phyloP scores from a whole-genome alignment of 2,888 invertebrate genomes.

The Drosophila quasianomalipes region DNA sequence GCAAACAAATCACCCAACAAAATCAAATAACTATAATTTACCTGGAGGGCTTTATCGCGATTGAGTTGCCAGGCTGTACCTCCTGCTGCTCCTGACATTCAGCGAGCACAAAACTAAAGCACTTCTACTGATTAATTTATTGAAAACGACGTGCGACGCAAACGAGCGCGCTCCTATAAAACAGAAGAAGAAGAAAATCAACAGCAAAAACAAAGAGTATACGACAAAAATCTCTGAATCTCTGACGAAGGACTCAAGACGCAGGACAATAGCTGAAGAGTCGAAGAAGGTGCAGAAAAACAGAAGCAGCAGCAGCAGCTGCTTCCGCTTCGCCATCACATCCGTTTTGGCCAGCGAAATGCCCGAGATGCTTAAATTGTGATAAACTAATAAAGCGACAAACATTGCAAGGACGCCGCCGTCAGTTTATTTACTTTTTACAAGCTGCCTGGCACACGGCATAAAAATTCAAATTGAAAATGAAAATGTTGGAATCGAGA shows the following conservation, averaged over 20 bases:
- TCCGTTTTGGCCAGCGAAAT: slow-evolving; percentile 39
- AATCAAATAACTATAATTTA: slow-evolving; percentile 81
- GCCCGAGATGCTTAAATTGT: slow-evolving; percentile 70
- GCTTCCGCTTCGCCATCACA: slow-evolving; percentile 55
- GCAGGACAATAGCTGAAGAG: slow-evolving; percentile 38
- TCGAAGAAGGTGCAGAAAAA: slow-evolving; percentile 24
- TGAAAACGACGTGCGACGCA: slow-evolving; percentile 69
- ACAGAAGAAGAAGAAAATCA: slow-evolving; percentile 36
- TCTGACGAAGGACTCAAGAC: slow-evolving; percentile 48
- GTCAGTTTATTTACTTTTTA: slow-evolving; percentile 79
- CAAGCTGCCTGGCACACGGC: slow-evolving; percentile 59
- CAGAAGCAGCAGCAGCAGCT: slow-evolving; percentile 25
- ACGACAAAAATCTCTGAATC: slow-evolving; percentile 59
- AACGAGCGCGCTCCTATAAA: slow-evolving; percentile 23
- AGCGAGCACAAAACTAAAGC: slow-evolving; percentile 56
- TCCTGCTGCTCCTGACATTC: slow-evolving; percentile 27
- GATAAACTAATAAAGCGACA: slow-evolving; percentile 81
- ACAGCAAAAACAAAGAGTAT: slow-evolving; percentile 50
- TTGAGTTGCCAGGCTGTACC: slow-evolving; percentile 68
- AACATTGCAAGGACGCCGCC: slow-evolving; percentile 57
- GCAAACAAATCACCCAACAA: slow-evolving; percentile 78
- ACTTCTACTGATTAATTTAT: slow-evolving; percentile 79
- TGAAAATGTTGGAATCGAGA: slow-evolving; percentile 70
- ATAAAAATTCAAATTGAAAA: slow-evolving; percentile 79
- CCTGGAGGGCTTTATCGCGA: slow-evolving; percentile 75